phyloP scores from a whole-genome alignment of 2,113 vertebrate species.

The Dolichotis patagonum region DNA sequence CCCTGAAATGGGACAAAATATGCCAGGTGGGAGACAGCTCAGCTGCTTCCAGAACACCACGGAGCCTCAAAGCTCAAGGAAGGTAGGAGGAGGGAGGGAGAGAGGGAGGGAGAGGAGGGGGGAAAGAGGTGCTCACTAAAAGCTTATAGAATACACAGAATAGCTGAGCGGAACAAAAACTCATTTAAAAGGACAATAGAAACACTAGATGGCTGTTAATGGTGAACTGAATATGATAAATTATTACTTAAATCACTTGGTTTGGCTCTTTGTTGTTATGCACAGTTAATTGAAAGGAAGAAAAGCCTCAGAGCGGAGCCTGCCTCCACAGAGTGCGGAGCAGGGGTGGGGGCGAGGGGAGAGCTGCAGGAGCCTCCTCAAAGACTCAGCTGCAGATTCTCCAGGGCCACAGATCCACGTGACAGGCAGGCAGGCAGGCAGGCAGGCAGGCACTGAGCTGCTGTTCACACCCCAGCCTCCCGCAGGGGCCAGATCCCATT shows the following conservation, averaged over 20 bases:
- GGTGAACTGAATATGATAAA: slow-evolving; percentile 77
- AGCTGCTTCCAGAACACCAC: slow-evolving; percentile 58
- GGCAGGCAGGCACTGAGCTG: no score
- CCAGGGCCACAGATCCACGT: background rate
- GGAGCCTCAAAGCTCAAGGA: slow-evolving; percentile 23
- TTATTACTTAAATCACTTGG: slow-evolving; percentile 79
- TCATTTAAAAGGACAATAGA: slow-evolving; percentile 76
- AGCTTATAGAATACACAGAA: slow-evolving; percentile 58
- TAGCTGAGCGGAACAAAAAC: slow-evolving; percentile 56
- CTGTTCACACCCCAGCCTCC: background rate
- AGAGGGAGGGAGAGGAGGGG: background rate
- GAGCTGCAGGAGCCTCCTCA: background rate
- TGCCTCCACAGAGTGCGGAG: background rate
- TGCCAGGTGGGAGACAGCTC: background rate
- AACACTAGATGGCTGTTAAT: slow-evolving; percentile 76
- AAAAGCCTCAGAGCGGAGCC: background rate
- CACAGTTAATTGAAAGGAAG: slow-evolving; percentile 75
- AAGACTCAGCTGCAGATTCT: background rate
- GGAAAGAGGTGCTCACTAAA: slow-evolving; percentile 36
- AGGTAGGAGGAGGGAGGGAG: background rate
- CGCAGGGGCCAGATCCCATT: accelerated
- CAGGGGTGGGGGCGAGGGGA: background rate
- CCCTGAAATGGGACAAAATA: background rate
- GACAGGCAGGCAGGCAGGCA: no score
- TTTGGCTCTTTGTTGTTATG: slow-evolving; percentile 72